Evolutionary conservation across 2,888 invertebrate species (phyloP), one percentile per base, ranked within the genome.

Genomic region (Phortica magna): DNA sequence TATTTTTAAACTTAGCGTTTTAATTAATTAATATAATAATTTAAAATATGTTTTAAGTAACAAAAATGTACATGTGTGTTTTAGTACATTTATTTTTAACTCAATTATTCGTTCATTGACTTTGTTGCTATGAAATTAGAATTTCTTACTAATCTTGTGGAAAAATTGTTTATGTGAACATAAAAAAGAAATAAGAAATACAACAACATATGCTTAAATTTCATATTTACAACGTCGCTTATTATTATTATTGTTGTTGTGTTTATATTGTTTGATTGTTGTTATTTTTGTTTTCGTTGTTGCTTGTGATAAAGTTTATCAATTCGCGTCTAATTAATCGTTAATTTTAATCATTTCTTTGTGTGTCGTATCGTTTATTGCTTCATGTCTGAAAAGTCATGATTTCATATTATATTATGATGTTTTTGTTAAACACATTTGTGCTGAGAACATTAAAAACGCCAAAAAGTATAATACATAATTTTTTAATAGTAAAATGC

Each of bases 51-150:
- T 31, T 31, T 31, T 31, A 31, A 31, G 3, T 31, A 31, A 4
- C 5, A 31, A 31, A 2, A 4, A 4, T 31, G 31, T 31, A 4
- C 5, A 4, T 31, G 31, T 31, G 31, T 4, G 31, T 31, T 2
- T 31, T 31, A 31, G 31, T 1, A 31, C 31, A 31, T 4, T 31
- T 31, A 4, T 31, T 73, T 77, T 77, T 75, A 75, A 77, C 75
- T 77, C 14, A 31, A 61, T 77, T 72, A 31, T 68, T 73, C 75
- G 73, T 73, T 53, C 73, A 55, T 77, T 77, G 77, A 77, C 77
- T 74, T 75, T 73, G 53, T 64, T 19, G 39, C 5, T 19, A 39
- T 41, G 31, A 31, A 2, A 31, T 31, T 31, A 31, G 31, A 31
- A 31, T 4, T 31, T 31, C 31, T 31, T 4, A 31, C 31, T 31